A percentile compares a stretch with the other conserved stretches of the same genome.
Conservation (phyloP, 2,113 vertebrate species). For the Chaenogobius annularis region DNA sequence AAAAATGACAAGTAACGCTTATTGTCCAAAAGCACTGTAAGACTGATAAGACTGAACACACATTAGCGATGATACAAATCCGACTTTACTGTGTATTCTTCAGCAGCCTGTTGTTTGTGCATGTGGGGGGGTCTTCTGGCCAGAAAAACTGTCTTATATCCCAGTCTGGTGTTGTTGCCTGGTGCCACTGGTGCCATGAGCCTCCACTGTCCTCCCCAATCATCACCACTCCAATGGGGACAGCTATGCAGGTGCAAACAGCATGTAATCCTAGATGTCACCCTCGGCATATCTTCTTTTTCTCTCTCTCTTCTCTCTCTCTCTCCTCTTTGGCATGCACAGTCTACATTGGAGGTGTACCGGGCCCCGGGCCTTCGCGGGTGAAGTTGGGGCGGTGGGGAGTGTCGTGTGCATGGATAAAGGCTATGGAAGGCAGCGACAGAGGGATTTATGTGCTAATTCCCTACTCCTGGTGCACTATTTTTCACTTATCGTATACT, state of each 20-base stretch:
- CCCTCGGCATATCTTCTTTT: slow-evolving; percentile 4
- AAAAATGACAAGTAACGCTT: too few relatives aligned
- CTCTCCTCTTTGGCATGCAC: slow-evolving; percentile 26
- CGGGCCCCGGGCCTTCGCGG: slow-evolving; percentile 27
- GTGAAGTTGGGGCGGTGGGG: slow-evolving; percentile 17
- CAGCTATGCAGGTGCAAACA: slow-evolving; percentile 51
- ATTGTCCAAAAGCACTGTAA: too few relatives aligned
- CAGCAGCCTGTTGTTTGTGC: background rate
- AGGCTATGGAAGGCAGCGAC: background rate
- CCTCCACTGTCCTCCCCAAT: slow-evolving; percentile 28
- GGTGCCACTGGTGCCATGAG: slow-evolving; percentile 5
- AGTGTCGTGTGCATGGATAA: background rate
- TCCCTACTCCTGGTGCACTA: slow-evolving; percentile 3
- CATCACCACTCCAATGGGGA: slow-evolving; percentile 44
- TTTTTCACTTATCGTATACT: slow-evolving; percentile 22
- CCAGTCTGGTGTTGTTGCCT: background rate
- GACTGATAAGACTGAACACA: too few relatives aligned
- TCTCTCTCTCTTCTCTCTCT: background rate
- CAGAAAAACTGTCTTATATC: background rate
- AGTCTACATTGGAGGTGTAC: slow-evolving; percentile 12
- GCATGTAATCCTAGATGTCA: slow-evolving; percentile 51
- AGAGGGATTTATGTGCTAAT: slow-evolving; percentile 22
- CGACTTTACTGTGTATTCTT: background rate
- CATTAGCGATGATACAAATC: too few relatives aligned
- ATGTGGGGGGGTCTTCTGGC: background rate